A percentile compares a stretch with the other conserved stretches of the same genome.
Conservation (phyloP, 2,113 vertebrate genomes). For the Leptodactylus fuscus region DNA sequence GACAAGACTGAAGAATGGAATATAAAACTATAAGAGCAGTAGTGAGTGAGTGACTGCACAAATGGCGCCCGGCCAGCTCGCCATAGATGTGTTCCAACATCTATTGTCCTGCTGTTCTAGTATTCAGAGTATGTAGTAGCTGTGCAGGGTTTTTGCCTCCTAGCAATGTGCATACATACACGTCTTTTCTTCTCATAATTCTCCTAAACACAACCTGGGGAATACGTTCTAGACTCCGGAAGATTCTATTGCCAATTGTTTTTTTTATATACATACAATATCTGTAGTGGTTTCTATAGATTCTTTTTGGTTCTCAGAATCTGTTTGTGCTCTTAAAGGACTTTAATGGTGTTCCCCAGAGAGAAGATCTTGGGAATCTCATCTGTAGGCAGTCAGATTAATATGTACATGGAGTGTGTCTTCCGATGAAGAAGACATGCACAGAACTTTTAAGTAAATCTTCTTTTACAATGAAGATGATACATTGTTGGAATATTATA, state of each 20-base stretch:
- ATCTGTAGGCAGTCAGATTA: too few relatives aligned
- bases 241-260: not conserved
- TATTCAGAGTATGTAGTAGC: slow-evolving; percentile 21
- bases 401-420: too few relatives aligned
- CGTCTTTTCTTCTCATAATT: not conserved
- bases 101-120: slow-evolving; percentile 35
- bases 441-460: too few relatives aligned
- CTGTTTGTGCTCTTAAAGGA: too few relatives aligned
- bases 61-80: slow-evolving; percentile 32
- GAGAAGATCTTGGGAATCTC: too few relatives aligned
- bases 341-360: too few relatives aligned
- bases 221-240: not conserved
- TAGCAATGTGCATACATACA: not conserved
- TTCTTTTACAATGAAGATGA: too few relatives aligned
- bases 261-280: too few relatives aligned
- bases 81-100: slow-evolving; percentile 9
- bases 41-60: slow-evolving; percentile 20
- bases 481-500: too few relatives aligned
- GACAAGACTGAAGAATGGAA: not conserved
- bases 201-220: not conserved
- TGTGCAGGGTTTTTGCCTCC: slow-evolving; percentile 3
- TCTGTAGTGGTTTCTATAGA: too few relatives aligned
- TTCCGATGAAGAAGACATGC: too few relatives aligned
- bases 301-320: too few relatives aligned
- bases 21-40: not conserved